Base-by-base conservation (phyloP, 2,113 vertebrate species). In the Lophotis ruficrista region DNA sequence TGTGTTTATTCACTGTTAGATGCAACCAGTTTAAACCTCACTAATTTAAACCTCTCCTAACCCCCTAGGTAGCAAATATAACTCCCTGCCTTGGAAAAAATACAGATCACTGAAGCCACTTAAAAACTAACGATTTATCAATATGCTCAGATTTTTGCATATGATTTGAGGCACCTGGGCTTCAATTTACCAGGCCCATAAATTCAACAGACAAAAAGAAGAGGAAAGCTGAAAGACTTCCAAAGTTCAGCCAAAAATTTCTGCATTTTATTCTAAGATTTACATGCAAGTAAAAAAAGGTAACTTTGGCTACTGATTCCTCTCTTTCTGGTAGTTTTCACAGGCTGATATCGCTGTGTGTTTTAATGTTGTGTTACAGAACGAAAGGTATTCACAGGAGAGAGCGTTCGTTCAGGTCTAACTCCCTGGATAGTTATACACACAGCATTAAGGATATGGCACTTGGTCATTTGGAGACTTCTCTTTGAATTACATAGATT, bases 101-200 rank as follows among this genome's bases (percentile, higher is more conserved):
- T 23, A 54, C 2, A 83, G 12, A 35, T 8, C 18, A 81, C 13
- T 78, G 43, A 88, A 70, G 27, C 15, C 4, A 61, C 9, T 45
- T 53, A 51, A 62, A 53, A 86, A 2, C 4, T 16, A 61, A 77
- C 1, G 0, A 60, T 35, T 90, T 64, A 65, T 61, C 62, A 77
- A n/a, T 54, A 58, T 37, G 9, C 9, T 80, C 9, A 70, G 3
- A 28, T 66, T 90, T 93, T 92, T 45, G 70, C 4, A 10, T 15
- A 76, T 18, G 12, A 76, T 61, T 57, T 47, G 79, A 90, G 47
- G 9, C 66, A 73, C 7, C 4, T 0, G 0, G 17, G 47, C 35
- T 68, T 57, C 68, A 30, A 51, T 78, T 91, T 87, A 82, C 43
- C 35, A 70, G 54, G 43, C 17, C 41, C 19, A 81, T 11, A 62